Conservation (phyloP, 2,113 vertebrate genomes). For the Symphodus melops region DNA sequence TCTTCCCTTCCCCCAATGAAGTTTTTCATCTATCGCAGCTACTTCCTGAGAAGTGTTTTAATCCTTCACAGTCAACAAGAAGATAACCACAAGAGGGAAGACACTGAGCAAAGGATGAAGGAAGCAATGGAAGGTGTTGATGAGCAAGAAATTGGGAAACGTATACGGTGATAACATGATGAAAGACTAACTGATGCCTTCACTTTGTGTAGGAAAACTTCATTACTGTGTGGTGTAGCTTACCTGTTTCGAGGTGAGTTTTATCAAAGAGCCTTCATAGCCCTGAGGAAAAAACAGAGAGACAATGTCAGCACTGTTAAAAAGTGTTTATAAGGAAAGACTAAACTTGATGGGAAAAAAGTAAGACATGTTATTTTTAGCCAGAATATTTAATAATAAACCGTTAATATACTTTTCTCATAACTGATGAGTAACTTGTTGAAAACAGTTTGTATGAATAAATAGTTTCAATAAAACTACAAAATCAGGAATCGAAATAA, state of each 20-base stretch:
- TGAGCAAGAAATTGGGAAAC: constrained; percentile 8
- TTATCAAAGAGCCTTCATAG: constrained; percentile 86
- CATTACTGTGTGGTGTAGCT: constrained; percentile 5
- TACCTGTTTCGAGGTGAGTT: constrained; percentile 86
- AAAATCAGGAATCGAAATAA: no score
- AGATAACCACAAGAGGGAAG: not conserved
- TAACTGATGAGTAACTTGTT: not conserved
- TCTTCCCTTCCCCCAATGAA: not conserved
- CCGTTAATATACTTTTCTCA: not conserved
- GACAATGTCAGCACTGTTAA: not conserved
- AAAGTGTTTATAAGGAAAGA: not conserved
- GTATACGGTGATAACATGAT: constrained; percentile 4
- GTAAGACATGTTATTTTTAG: no score
- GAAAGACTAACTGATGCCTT: constrained; percentile 27
- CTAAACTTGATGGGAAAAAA: not conserved
- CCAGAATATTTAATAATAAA: not conserved
- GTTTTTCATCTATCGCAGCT: constrained; percentile 24
- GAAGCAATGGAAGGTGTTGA: constrained; percentile 31
- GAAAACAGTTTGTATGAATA: no score
- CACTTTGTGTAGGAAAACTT: constrained; percentile 10
- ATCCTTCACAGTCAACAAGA: constrained; percentile 46
- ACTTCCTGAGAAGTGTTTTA: constrained; percentile 37
- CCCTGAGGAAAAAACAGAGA: constrained; percentile 73
- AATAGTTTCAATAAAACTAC: no score
- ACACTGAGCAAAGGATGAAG: not conserved